Evolutionary conservation across 1,140 invertebrate genomes (phyloP), one percentile per base, ranked within the genome.

Genomic region (Oncopodura yosiiana): DNA sequence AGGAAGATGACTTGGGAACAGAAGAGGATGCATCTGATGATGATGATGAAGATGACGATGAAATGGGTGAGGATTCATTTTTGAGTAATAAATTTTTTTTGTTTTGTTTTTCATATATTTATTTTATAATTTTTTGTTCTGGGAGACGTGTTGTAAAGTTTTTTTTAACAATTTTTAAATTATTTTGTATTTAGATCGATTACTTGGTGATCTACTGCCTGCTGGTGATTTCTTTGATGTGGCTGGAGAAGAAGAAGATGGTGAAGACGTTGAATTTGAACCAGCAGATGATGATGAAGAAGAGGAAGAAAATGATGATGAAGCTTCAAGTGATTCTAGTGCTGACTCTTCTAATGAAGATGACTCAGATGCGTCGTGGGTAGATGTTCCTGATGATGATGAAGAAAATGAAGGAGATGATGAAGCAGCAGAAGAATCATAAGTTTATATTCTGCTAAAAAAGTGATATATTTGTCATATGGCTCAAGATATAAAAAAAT

Each of bases 11-110:
- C 26, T 60, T 65, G 21, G 64, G 58, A 24, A 61, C 64, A 14
- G 67, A 67, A 12, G 71, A 74, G 56, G 77, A 77, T 55, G 75
- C 76, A 61, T 72, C 70, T 18, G 74, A 77, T 65, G 74, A 74
- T 69, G 69, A 72, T 56, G 68, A 68, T 57, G 71, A 71, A 50
- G 65, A 68, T 43, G 61, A 61, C 29, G 65, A 68, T 21, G 65
- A 64, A 23, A 53, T 62, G 3, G 74, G 73, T 26, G 71, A 74
- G n/a, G n/a, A n/a, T n/a, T n/a, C n/a, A n/a, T n/a, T n/a, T n/a
- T n/a, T n/a, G n/a, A n/a, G n/a, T n/a, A n/a, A n/a, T n/a, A n/a
- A n/a, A n/a, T n/a, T n/a, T n/a, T n/a, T n/a, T n/a, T n/a, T n/a
- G n/a, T n/a, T n/a, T n/a, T 3, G 73, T 72, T 3, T 75, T 77